These are phyloP conservation scores for Forbesichthys agassizii DNA, from an alignment of 2,113 vertebrate genomes.

Conservation along the genomic window DNA sequence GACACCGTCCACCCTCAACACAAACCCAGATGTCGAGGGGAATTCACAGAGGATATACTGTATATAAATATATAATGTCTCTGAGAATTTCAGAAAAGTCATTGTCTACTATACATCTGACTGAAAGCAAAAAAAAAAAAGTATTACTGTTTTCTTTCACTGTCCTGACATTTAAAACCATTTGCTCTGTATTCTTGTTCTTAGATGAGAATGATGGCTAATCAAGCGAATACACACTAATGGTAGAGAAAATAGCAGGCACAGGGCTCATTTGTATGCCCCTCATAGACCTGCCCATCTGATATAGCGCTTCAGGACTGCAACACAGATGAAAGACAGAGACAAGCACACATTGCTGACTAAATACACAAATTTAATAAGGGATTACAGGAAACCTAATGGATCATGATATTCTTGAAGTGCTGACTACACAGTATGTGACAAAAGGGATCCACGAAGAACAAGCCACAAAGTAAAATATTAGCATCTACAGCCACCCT, in stretches of 20 bases:
- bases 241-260: slow-evolving; percentile 39
- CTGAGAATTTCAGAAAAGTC: no score
- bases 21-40: slow-evolving; percentile 55
- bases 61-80: no score
- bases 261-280: slow-evolving; percentile 68
- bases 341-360: slow-evolving; percentile 42
- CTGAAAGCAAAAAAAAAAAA: not conserved
- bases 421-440: not conserved
- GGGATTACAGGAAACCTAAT: slow-evolving; percentile 31
- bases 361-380: slow-evolving; percentile 39
- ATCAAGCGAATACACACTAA: slow-evolving; percentile 58
- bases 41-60: slow-evolving; percentile 25
- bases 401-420: slow-evolving; percentile 4
- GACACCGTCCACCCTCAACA: slow-evolving; percentile 48
- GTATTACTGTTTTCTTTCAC: slow-evolving; percentile 33
- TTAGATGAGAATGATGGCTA: slow-evolving; percentile 57
- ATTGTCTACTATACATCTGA: not conserved
- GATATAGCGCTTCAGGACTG: slow-evolving; percentile 60
- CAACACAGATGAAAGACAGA: slow-evolving; percentile 30
- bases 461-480: not conserved
- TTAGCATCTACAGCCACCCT: not conserved
- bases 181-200: slow-evolving; percentile 50
- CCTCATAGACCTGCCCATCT: slow-evolving; percentile 55
- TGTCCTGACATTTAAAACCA: slow-evolving; percentile 57
- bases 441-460: slow-evolving; percentile 5